phyloP scores from a whole-genome alignment of 2,113 vertebrate genomes.

The Phodopus roborovskii region DNA sequence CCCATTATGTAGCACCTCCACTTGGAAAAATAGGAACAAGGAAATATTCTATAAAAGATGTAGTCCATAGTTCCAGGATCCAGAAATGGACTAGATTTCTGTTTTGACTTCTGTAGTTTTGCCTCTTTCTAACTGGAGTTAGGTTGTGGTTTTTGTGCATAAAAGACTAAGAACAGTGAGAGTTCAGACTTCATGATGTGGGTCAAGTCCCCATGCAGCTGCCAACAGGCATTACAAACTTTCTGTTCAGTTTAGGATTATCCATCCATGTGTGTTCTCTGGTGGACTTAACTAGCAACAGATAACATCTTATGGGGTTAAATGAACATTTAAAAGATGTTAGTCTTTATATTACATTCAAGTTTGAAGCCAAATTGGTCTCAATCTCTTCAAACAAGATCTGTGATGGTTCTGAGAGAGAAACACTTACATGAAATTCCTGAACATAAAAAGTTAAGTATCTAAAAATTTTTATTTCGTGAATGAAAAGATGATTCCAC shows the following conservation, averaged over 20 bases:
- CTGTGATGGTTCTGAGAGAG: background rate
- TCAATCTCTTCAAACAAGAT: background rate
- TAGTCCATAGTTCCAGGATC: background rate
- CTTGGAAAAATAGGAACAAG: background rate
- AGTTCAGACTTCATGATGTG: background rate
- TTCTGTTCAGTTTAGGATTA: background rate
- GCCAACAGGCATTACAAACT: background rate
- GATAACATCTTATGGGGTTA: background rate
- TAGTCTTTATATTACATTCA: background rate
- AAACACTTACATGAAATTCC: background rate
- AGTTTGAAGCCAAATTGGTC: background rate
- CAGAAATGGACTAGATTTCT: background rate
- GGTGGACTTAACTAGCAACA: background rate
- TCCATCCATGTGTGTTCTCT: background rate
- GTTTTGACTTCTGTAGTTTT: background rate
- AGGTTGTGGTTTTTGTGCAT: background rate
- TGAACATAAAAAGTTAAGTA: background rate
- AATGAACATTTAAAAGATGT: background rate
- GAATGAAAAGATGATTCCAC: background rate
- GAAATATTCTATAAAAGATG: background rate
- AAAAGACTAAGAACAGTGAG: background rate
- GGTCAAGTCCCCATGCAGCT: background rate
- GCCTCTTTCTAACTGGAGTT: background rate
- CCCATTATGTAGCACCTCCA: background rate
- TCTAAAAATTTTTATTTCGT: background rate